These are phyloP conservation scores for Nannobrachium achirus DNA, from an alignment of 2,113 vertebrate genomes.

Conservation along the genomic window DNA sequence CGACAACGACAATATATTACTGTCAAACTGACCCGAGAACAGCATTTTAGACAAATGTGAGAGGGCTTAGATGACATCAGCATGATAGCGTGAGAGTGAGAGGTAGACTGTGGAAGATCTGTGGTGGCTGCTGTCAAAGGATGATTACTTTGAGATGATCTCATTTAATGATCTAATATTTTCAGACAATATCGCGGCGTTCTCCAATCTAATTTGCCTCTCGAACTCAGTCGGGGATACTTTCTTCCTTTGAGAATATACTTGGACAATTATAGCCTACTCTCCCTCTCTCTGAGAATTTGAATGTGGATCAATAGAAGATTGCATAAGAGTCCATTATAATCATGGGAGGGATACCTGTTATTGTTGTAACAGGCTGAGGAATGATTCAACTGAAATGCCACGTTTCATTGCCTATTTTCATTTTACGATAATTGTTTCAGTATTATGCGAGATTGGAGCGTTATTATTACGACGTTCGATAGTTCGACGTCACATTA, in stretches of 20 bases:
- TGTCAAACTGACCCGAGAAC: conserved; percentile 29
- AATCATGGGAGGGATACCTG: too few species aligned
- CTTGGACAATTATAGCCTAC: neutral
- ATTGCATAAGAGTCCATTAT: too few species aligned
- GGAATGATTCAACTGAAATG: too few species aligned
- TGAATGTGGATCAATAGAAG: too few species aligned
- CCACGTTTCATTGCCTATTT: too few species aligned
- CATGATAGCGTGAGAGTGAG: conserved; percentile 67
- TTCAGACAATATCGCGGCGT: conserved; percentile 43
- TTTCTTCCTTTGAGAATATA: conserved; percentile 24
- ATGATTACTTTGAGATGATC: conserved; percentile 70
- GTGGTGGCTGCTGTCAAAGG: conserved; percentile 55
- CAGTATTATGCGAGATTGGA: too few species aligned
- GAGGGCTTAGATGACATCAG: conserved; percentile 56
- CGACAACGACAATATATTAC: too few species aligned
- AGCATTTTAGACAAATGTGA: conserved; percentile 17
- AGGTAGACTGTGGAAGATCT: conserved; percentile 62
- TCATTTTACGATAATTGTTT: too few species aligned
- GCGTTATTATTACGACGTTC: too few species aligned
- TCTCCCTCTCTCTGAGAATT: neutral
- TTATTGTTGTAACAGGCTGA: too few species aligned
- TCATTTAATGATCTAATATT: conserved; percentile 74
- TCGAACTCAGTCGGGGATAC: conserved; percentile 43
- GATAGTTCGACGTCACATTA: too few species aligned
- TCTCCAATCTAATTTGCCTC: conserved; percentile 40